These are phyloP conservation scores for Conomelus anceps DNA, from an alignment of 2,888 invertebrate genomes.

Conservation along the genomic window DNA sequence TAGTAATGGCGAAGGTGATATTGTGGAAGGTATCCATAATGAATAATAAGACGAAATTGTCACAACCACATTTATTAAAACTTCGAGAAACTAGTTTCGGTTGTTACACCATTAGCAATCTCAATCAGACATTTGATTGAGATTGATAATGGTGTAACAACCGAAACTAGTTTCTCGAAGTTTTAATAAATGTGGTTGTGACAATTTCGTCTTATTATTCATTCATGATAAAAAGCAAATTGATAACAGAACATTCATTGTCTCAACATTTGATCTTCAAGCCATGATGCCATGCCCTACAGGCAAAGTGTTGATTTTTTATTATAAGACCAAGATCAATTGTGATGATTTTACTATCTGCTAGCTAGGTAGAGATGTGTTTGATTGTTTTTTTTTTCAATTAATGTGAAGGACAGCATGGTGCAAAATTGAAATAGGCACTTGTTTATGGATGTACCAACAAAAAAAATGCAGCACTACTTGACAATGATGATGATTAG, in stretches of 20 bases:
- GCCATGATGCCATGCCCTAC: conserved; percentile 37
- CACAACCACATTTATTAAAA: too few species aligned
- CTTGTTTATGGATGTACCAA: conserved; percentile 29
- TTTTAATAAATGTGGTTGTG: too few species aligned
- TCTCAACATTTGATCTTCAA: conserved; percentile 38
- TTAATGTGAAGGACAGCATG: conserved; percentile 30
- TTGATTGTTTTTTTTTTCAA: conserved; percentile 34
- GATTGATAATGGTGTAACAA: too few species aligned
- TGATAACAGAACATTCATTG: conserved; percentile 23
- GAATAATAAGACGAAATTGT: too few species aligned
- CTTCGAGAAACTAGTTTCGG: too few species aligned
- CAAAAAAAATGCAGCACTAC: neutral
- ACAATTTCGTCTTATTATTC: too few species aligned
- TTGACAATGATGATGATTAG: conserved; percentile 1
- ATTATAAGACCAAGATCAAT: conserved; percentile 31
- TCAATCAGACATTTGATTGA: too few species aligned
- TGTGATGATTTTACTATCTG: conserved; percentile 31
- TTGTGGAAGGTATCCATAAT: too few species aligned
- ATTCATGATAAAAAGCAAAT: too few species aligned
- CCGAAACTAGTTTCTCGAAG: too few species aligned
- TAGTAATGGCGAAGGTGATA: too few species aligned
- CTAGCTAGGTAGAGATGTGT: conserved; percentile 24
- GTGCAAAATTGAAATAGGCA: conserved; percentile 34
- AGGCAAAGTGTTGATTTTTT: conserved; percentile 36
- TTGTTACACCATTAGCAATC: too few species aligned